phyloP scores from a whole-genome alignment of 2,797 vertebrate species.

The Brotula barbata region DNA sequence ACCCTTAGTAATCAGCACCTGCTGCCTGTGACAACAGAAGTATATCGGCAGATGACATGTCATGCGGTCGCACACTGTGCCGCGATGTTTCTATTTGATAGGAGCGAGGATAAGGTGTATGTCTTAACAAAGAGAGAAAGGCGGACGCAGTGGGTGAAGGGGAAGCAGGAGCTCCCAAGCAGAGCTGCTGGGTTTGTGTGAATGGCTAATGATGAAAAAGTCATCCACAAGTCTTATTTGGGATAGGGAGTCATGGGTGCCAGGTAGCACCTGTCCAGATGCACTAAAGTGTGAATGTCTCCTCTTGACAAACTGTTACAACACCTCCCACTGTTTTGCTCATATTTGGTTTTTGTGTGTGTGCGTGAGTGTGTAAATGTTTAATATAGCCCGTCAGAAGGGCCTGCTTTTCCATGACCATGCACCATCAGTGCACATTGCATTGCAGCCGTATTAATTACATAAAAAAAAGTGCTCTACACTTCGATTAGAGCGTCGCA shows the following conservation, averaged over 20 bases:
- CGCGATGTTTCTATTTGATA: conserved; percentile 63
- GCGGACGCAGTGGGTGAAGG: conserved; percentile 40
- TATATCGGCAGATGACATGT: conserved; percentile 67
- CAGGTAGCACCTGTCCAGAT: conserved; percentile 71
- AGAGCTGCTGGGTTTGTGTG: conserved; percentile 59
- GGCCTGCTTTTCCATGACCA: conserved; percentile 5
- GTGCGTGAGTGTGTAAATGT: conserved; percentile 23
- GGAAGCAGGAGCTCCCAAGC: conserved; percentile 55
- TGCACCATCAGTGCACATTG: conserved; percentile 4
- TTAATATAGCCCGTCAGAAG: conserved; percentile 26
- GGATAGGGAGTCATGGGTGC: conserved; percentile 66
- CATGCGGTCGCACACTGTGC: conserved; percentile 65
- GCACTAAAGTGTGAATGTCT: conserved; percentile 69
- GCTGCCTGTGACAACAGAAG: conserved; percentile 69
- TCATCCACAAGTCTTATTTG: conserved; percentile 60
- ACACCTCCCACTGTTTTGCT: conserved; percentile 70
- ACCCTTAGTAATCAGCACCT: conserved; percentile 80
- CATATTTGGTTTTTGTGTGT: conserved; percentile 36
- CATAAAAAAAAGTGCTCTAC: conserved; percentile 22
- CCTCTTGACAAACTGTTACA: conserved; percentile 69
- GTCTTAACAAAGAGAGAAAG: conserved; percentile 47
- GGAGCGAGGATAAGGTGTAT: conserved; percentile 50
- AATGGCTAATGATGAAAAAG: conserved; percentile 76
- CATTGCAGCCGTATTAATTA: conserved; percentile 32
- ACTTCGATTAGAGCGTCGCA: conserved; percentile 23